A percentile compares a stretch with the other conserved stretches of the same genome.
Conservation (phyloP, 53 echinoderm and acorn worm species). For the Glandiceps talaboti region DNA sequence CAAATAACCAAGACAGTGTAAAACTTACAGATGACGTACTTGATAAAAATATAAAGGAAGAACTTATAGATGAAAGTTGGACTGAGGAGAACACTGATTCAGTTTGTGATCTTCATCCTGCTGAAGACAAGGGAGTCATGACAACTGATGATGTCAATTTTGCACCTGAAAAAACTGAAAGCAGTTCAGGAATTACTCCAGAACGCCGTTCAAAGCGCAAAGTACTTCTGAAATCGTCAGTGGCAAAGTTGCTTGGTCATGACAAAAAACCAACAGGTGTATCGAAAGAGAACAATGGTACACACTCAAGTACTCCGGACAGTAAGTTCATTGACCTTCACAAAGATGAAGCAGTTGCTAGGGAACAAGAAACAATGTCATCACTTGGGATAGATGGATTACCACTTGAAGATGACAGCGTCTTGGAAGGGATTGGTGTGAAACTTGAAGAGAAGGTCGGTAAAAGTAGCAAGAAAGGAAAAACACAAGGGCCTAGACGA, state of each 20-base stretch:
- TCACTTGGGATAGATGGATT: not conserved
- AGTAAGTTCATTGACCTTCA: no score
- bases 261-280: not conserved
- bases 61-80: not conserved
- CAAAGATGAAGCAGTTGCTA: not conserved
- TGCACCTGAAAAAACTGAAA: not conserved
- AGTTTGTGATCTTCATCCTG: not conserved
- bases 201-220: not conserved
- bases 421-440: no score
- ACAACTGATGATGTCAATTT: no score
- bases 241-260: not conserved
- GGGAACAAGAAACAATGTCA: not conserved
- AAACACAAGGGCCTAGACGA: not conserved
- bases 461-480: no score
- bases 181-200: not conserved
- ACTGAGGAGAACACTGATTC: not conserved
- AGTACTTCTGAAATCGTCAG: not conserved
- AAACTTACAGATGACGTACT: not conserved
- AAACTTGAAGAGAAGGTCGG: not conserved
- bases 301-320: not conserved
- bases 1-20: constrained; percentile 1
- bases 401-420: no score
- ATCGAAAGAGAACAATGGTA: not conserved
- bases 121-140: not conserved
- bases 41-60: not conserved